These are phyloP conservation scores for Cavia porcellus DNA, from an alignment of 2,113 vertebrate species.

Conservation along the genomic window DNA sequence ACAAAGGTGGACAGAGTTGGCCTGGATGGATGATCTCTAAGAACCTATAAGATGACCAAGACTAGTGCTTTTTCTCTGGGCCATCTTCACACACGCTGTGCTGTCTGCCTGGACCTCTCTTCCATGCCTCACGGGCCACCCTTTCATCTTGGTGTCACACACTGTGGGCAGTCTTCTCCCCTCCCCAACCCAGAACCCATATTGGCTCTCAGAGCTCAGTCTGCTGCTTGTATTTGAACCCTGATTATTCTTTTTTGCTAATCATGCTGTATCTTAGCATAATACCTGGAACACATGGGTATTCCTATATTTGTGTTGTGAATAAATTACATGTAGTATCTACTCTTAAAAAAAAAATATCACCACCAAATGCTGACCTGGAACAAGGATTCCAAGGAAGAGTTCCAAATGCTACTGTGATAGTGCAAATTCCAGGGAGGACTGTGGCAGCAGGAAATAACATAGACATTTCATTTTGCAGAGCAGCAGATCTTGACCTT, in stretches of 20 bases:
- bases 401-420: constrained; percentile 87
- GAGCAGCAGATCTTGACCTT: constrained; percentile 94
- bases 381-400: constrained; percentile 83
- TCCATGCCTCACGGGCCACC: not conserved
- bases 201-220: not conserved
- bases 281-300: not conserved
- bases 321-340: not conserved
- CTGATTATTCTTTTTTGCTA: not conserved
- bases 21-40: not conserved
- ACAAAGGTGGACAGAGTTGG: not conserved
- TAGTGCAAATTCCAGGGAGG: constrained; percentile 96
- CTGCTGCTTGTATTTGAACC: not conserved
- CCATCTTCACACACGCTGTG: not conserved
- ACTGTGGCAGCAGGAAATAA: constrained; percentile 93
- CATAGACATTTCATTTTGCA: constrained; percentile 90
- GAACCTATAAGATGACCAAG: not conserved
- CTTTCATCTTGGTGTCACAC: not conserved
- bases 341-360: constrained; percentile 70
- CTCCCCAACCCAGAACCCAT: not conserved
- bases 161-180: not conserved
- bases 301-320: not conserved
- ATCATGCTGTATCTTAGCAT: not conserved
- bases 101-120: not conserved
- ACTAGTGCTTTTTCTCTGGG: not conserved
- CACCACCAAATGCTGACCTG: constrained; percentile 88